Percentiles rank a stretch among this genome's conserved stretches.
These are phyloP conservation scores for Pluvialis apricaria DNA, from an alignment of 2,113 vertebrate species.

Conservation along the genomic window DNA sequence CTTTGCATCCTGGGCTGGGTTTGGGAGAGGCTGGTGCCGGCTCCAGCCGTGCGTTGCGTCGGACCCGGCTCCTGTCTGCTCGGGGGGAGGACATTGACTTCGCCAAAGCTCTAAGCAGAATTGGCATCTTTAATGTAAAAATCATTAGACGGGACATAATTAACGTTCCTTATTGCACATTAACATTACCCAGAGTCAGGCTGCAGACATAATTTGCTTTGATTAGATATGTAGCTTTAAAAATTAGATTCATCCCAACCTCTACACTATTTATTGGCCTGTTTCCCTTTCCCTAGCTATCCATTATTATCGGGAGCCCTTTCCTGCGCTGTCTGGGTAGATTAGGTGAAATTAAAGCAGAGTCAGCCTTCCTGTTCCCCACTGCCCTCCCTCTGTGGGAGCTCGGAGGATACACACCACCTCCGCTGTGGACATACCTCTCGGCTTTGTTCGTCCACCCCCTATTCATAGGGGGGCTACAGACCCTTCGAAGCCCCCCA, in stretches of 20 bases:
- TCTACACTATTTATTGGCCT: neutral
- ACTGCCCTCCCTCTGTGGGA: neutral
- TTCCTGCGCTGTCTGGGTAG: constrained; percentile 13
- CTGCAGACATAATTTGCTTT: constrained; percentile 31
- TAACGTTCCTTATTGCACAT: constrained; percentile 18
- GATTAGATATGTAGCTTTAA: constrained; percentile 39
- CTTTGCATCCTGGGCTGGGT: neutral
- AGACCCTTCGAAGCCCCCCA: neutral
- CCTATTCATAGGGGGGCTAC: neutral
- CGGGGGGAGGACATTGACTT: neutral
- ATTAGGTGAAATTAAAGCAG: constrained; percentile 31
- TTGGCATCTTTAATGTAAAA: constrained; percentile 30
- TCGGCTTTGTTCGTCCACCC: neutral
- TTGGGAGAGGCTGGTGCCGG: neutral
- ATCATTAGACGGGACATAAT: constrained; percentile 17
- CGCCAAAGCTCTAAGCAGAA: constrained; percentile 14
- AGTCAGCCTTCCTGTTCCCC: neutral
- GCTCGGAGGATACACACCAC: neutral
- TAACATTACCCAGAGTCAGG: constrained; percentile 53
- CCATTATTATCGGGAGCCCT: neutral
- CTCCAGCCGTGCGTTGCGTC: fast-evolving
- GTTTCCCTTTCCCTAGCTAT: neutral
- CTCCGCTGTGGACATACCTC: neutral
- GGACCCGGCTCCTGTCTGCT: neutral
- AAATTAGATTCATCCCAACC: constrained; percentile 50